A percentile compares a stretch with the other conserved stretches of the same genome.
Evolutionary conservation across 1,140 invertebrate genomes (phyloP).

Genomic region (Philopotamus ludificatus): DNA sequence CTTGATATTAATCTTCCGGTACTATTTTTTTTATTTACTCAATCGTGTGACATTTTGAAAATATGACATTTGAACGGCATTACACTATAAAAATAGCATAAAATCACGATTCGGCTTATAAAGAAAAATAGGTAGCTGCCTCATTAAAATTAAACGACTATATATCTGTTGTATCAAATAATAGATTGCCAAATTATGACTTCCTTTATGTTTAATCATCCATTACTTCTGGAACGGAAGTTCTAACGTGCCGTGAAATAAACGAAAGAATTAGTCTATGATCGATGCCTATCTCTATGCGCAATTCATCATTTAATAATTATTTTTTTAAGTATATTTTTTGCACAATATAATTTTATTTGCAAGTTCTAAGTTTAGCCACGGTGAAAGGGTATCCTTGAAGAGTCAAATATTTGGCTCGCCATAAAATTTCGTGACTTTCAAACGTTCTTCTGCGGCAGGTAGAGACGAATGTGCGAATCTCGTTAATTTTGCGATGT

Average conservation of each 20-base stretch:
- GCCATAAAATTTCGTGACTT: background rate
- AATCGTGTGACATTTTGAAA: background rate
- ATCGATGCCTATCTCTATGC: background rate
- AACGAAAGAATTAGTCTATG: background rate
- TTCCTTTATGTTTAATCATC: background rate
- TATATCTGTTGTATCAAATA: no score
- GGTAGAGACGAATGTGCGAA: background rate
- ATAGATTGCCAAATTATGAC: background rate
- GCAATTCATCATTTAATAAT: background rate
- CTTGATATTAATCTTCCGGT: background rate
- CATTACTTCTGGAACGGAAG: conserved; percentile 18
- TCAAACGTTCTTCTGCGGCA: background rate
- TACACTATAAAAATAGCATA: background rate
- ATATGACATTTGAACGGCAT: background rate
- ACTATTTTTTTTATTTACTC: background rate
- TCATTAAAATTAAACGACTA: no score
- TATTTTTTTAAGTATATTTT: no score
- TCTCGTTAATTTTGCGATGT: background rate
- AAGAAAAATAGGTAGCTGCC: no score
- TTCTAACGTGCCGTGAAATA: conserved; percentile 12
- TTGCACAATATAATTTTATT: no score
- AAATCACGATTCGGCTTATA: background rate
- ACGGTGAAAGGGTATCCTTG: background rate
- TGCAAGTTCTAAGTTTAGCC: no score
- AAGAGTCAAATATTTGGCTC: background rate